Conservation (phyloP, 1,140 invertebrate genomes). For the Calephelis nemesis region DNA sequence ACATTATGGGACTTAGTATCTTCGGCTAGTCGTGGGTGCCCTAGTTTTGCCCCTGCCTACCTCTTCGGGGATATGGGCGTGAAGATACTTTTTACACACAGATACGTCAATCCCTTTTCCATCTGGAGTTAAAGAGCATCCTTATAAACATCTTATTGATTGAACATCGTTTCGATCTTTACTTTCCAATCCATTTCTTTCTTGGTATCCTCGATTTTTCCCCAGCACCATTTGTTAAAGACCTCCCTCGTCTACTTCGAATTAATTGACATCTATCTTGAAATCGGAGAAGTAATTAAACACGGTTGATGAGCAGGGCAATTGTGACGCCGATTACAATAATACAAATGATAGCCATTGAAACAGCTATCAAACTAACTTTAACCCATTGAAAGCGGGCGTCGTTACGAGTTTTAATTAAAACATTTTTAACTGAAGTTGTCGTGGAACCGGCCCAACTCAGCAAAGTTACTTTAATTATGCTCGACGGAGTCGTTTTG, state of each 20-base stretch:
- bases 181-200: neutral
- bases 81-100: too few relatives aligned
- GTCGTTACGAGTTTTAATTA: conserved; percentile 35
- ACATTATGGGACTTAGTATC: too few relatives aligned
- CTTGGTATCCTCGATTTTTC: neutral
- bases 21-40: too few relatives aligned
- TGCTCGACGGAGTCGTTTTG: conserved; percentile 12
- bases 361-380: conserved; percentile 32
- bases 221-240: neutral
- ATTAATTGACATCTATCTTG: conserved; percentile 10
- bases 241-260: neutral
- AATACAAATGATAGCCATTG: conserved; percentile 33
- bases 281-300: conserved; percentile 12
- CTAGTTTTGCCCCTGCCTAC: too few relatives aligned
- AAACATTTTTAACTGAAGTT: conserved; percentile 34
- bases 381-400: conserved; percentile 29
- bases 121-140: too few relatives aligned
- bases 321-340: conserved; percentile 30
- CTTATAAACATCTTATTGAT: too few relatives aligned
- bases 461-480: conserved; percentile 15
- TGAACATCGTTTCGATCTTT: neutral
- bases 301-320: conserved; percentile 22
- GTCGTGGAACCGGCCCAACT: conserved; percentile 20
- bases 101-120: too few relatives aligned
- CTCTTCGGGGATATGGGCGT: too few relatives aligned